Evolutionary conservation across 2,797 vertebrate species (phyloP).

Genomic region (Microcaecilia unicolor): DNA sequence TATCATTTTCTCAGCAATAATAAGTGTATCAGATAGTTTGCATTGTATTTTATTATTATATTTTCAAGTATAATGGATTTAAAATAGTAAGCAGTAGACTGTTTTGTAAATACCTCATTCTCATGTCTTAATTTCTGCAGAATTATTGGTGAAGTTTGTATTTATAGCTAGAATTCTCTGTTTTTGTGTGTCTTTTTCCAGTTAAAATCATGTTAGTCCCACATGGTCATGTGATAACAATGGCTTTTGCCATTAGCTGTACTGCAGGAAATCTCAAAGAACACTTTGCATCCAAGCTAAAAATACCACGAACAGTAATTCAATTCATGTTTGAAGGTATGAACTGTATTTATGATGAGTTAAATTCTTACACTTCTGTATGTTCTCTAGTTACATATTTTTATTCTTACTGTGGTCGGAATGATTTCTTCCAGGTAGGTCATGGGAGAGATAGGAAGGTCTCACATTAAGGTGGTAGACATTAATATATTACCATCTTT

Average conservation of each 20-base stretch:
- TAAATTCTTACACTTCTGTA: too few species aligned
- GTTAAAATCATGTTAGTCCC: slow-evolving; percentile 74
- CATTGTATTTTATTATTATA: neutral
- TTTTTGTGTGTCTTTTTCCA: slow-evolving; percentile 25
- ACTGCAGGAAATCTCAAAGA: slow-evolving; percentile 56
- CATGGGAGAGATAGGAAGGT: too few species aligned
- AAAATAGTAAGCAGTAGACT: neutral
- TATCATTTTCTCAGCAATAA: too few species aligned
- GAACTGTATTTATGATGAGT: too few species aligned
- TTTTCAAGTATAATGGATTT: neutral
- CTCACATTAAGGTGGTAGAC: too few species aligned
- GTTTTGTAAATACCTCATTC: neutral
- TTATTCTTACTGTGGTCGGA: neutral
- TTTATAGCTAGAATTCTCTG: neutral
- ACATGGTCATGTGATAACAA: slow-evolving; percentile 63
- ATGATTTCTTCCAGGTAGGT: too few species aligned
- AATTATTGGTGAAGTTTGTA: too few species aligned
- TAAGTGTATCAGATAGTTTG: neutral
- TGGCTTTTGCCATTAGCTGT: slow-evolving; percentile 58
- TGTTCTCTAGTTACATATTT: neutral
- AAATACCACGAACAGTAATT: slow-evolving; percentile 54
- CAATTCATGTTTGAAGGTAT: slow-evolving; percentile 57
- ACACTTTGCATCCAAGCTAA: slow-evolving; percentile 58
- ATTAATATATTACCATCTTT: too few species aligned
- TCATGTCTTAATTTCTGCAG: too few species aligned